Conservation (phyloP, 2,888 invertebrate species). For the Himalopsyche tibetana region DNA sequence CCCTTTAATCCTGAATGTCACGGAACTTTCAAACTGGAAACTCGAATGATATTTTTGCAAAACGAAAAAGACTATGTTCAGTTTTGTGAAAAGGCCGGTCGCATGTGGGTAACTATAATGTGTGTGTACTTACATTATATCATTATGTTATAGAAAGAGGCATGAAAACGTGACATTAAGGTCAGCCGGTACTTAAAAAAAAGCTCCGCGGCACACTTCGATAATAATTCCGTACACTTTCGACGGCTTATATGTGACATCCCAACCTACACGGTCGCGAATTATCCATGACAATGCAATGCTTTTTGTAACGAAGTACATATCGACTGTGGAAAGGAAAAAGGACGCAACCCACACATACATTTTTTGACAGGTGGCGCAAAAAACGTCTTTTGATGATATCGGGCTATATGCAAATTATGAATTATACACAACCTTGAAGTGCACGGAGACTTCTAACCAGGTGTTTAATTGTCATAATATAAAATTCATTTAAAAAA, state of each 20-base stretch:
- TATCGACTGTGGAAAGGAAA: too few species aligned
- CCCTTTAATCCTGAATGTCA: background rate
- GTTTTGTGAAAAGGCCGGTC: background rate
- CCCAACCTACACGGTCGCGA: background rate
- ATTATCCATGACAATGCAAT: background rate
- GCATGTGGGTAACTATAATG: background rate
- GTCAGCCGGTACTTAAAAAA: slow-evolving; percentile 25
- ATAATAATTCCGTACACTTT: slow-evolving; percentile 13
- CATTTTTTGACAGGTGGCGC: too few species aligned
- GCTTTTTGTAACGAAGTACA: too few species aligned
- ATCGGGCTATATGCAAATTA: too few species aligned
- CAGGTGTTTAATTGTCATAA: too few species aligned
- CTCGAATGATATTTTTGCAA: too few species aligned
- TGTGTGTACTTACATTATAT: background rate
- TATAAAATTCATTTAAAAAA: too few species aligned
- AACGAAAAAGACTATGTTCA: too few species aligned
- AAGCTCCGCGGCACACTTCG: slow-evolving; percentile 11
- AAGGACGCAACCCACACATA: too few species aligned
- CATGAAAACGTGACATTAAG: slow-evolving; percentile 22
- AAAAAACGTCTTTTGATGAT: too few species aligned
- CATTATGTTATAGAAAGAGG: slow-evolving; percentile 14
- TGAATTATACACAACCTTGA: too few species aligned
- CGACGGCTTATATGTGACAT: slow-evolving; percentile 14
- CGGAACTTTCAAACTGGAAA: background rate
- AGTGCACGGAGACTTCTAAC: too few species aligned